A percentile compares a stretch with the other conserved stretches of the same genome.
phyloP scores from a whole-genome alignment of 2,797 vertebrate species.

The Mormyrops boulengeri region DNA sequence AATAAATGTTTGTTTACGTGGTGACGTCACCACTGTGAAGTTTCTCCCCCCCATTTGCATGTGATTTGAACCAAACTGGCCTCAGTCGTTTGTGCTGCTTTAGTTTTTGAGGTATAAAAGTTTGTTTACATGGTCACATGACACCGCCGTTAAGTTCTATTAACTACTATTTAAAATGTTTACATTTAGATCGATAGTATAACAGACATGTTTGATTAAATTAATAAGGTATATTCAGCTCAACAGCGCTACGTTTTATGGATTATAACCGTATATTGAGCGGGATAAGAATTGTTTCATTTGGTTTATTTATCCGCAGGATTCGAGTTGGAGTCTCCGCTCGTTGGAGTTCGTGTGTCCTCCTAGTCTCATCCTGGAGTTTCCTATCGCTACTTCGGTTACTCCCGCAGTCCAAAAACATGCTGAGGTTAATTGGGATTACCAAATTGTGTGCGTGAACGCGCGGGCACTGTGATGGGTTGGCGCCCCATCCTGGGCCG shows the following conservation, averaged over 20 bases:
- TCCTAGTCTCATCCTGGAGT: background rate
- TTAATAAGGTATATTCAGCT: background rate
- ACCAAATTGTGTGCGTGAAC: background rate
- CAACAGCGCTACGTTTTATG: background rate
- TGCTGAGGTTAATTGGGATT: background rate
- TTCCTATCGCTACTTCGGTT: background rate
- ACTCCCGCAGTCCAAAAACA: background rate
- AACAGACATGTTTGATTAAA: background rate
- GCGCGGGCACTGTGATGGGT: background rate
- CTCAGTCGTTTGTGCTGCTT: background rate
- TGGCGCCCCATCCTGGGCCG: background rate
- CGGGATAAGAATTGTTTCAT: background rate
- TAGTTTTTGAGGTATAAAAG: background rate
- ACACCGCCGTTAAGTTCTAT: background rate
- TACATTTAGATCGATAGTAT: background rate
- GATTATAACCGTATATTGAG: background rate
- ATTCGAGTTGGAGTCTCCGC: background rate
- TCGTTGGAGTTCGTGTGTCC: background rate
- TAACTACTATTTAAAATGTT: background rate
- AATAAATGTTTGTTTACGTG: background rate
- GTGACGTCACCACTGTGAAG: background rate
- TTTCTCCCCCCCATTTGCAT: background rate
- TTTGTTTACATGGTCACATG: background rate
- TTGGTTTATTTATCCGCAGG: background rate
- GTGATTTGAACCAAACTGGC: background rate